Percentiles rank a stretch among this genome's conserved stretches.
phyloP scores from a whole-genome alignment of 2,797 vertebrate species.

The Psittacula echo region DNA sequence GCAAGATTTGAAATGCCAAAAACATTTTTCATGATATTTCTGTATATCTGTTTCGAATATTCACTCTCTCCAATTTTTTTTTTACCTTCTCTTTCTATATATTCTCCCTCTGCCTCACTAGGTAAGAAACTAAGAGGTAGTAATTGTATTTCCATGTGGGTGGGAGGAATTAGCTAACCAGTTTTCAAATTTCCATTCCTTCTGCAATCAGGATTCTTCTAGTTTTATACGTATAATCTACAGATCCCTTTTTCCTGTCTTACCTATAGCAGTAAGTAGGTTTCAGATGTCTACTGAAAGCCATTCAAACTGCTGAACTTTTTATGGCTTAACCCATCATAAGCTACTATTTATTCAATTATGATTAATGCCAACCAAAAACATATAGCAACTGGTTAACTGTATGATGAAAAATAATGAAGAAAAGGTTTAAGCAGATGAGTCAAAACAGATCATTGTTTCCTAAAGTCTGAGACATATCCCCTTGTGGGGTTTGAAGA shows the following conservation, averaged over 20 bases:
- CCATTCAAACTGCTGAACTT: background rate
- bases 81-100: background rate
- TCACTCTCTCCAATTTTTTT: background rate
- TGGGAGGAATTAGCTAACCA: constrained; percentile 11
- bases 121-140: background rate
- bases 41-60: background rate
- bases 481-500: background rate
- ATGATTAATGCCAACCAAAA: background rate
- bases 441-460: constrained; percentile 18
- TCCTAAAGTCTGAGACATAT: constrained; percentile 10
- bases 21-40: background rate
- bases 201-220: background rate
- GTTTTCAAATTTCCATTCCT: constrained; percentile 7
- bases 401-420: background rate
- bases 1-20: constrained; percentile 4
- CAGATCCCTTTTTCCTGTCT: background rate
- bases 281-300: background rate
- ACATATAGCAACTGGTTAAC: background rate
- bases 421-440: background rate
- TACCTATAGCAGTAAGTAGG: background rate
- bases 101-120: background rate
- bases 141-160: constrained; percentile 5
- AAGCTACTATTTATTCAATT: constrained; percentile 20
- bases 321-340: background rate
- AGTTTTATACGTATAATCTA: background rate